Evolutionary conservation across 2,797 vertebrate species (phyloP).

Genomic region (Gallirallus australis): DNA sequence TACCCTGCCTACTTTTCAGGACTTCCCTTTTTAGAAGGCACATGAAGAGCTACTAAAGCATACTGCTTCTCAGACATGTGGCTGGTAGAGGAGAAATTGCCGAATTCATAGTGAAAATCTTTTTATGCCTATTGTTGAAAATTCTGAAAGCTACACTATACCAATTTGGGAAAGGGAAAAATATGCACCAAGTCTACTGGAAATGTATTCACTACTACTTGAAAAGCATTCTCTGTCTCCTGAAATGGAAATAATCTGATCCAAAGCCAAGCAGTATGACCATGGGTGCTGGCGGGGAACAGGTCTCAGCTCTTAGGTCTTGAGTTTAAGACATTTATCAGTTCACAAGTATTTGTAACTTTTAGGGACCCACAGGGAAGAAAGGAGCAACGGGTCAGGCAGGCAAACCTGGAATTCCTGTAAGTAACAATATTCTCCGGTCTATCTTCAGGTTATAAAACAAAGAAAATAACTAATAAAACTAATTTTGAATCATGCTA

Average conservation of each 20-base stretch:
- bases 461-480: not conserved
- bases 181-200: not conserved
- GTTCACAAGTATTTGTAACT: slow-evolving; percentile 67
- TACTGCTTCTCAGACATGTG: not conserved
- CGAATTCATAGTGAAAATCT: not conserved
- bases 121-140: slow-evolving; percentile 6
- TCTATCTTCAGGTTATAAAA: slow-evolving; percentile 39
- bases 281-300: not conserved
- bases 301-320: not conserved
- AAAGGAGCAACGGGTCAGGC: slow-evolving; percentile 86
- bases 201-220: not conserved
- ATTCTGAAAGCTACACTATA: not conserved
- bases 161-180: not conserved
- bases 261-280: not conserved
- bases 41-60: not conserved
- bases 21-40: not conserved
- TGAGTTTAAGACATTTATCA: not conserved
- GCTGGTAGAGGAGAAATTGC: not conserved
- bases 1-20: not conserved
- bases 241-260: not conserved
- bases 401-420: slow-evolving; percentile 87
- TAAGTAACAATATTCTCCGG: slow-evolving; percentile 80
- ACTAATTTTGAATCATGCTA: not conserved
- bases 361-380: slow-evolving; percentile 88
- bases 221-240: not conserved